Base-by-base conservation (phyloP, 2,888 invertebrate species). In the Mythimna pallens region DNA sequence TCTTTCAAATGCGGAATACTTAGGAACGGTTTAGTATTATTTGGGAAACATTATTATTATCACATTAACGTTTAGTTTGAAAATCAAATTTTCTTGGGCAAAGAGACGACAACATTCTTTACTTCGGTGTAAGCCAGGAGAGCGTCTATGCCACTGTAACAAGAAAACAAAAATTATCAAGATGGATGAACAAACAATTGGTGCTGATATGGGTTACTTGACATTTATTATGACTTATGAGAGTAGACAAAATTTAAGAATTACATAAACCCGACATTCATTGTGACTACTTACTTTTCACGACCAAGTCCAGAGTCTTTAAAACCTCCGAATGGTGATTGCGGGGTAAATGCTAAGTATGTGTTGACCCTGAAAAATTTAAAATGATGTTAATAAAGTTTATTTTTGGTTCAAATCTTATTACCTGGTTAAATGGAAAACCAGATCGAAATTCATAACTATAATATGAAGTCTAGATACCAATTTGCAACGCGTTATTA, bases 301-400 rank as follows among this genome's bases (percentile, higher is more conserved):
- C 93, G 90, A 81, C 98, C 98, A 78, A 98, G 96, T 78, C 99
- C 98, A 30, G 98, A 98, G 83, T 97, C 97, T 89, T 99, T 99
- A 91, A 97, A 98, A 50, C 99, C 99, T 58, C 99, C 99, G 88
- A 99, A 99, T 6, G 98, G 98, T 40, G 97, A 97, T 90, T 98
- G 98, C 0, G 97, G 94, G 12, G 95, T 93, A 17, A 97, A 92
- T 30, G 94, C 94, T 85, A 97, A 96, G 84, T 97, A 98, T 74
- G 97, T 97, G 90, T 98, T 92, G 25, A 92, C 89, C 90, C 92
- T 92, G 81, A 64, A 87, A 88, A 65, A 43, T 62, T 0, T n/a
- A 54, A 6, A 58, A 12, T 55, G n/a, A 47, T 25, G 25, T n/a
- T 52, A n/a, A 9, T 52, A n/a, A 20, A 50, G 50, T 20, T n/a